These are phyloP conservation scores for Hermatobates lingyangjiaoensis DNA, from an alignment of 1,140 invertebrate genomes.

Conservation along the genomic window DNA sequence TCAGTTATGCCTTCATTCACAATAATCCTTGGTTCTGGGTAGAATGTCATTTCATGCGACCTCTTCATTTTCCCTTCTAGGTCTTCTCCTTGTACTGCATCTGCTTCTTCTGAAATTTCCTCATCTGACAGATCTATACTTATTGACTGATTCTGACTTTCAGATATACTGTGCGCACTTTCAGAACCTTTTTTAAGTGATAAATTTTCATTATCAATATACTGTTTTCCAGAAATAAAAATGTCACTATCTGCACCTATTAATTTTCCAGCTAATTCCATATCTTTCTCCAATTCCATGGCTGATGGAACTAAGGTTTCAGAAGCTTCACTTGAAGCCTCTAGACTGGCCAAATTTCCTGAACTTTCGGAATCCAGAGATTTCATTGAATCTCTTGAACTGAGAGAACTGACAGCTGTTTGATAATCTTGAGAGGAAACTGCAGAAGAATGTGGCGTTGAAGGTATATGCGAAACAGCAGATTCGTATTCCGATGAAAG, in stretches of 20 bases:
- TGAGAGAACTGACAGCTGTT: slow-evolving; percentile 61
- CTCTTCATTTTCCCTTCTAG: slow-evolving; percentile 44
- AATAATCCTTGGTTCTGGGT: slow-evolving; percentile 37
- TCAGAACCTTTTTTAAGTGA: background rate
- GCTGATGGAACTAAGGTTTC: slow-evolving; percentile 71
- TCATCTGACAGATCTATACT: slow-evolving; percentile 17
- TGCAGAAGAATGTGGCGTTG: slow-evolving; percentile 41
- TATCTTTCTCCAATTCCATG: slow-evolving; percentile 28
- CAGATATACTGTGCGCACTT: slow-evolving; percentile 11
- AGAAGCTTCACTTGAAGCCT: slow-evolving; percentile 66
- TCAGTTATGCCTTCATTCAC: slow-evolving; percentile 9
- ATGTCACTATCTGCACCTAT: slow-evolving; percentile 16
- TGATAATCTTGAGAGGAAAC: slow-evolving; percentile 61
- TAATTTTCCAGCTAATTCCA: slow-evolving; percentile 18
- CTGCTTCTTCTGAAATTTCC: slow-evolving; percentile 17
- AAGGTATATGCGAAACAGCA: slow-evolving; percentile 54
- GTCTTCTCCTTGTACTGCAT: slow-evolving; percentile 2
- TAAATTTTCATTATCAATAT: slow-evolving; percentile 31
- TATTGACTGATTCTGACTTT: slow-evolving; percentile 9
- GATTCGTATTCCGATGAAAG: slow-evolving; percentile 75
- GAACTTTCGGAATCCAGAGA: slow-evolving; percentile 75
- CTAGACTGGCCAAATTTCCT: slow-evolving; percentile 66
- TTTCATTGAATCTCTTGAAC: slow-evolving; percentile 72
- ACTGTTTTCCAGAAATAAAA: slow-evolving; percentile 11
- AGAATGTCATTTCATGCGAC: slow-evolving; percentile 77